Evolutionary conservation across 2,888 invertebrate species (phyloP).

Genomic region (Chaitophorus viminalis): DNA sequence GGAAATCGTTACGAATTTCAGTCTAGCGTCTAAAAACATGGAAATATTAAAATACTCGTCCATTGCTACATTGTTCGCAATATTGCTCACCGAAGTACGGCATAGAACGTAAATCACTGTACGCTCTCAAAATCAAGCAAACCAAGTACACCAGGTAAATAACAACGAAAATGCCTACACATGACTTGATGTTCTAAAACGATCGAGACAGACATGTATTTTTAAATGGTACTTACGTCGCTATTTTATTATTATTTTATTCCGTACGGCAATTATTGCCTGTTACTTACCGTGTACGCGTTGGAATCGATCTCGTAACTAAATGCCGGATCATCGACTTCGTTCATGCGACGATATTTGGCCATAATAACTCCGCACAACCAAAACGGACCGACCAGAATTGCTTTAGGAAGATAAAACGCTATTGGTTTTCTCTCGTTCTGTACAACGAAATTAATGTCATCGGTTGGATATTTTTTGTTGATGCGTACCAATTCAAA

Average conservation of each 20-base stretch:
- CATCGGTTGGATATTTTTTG: not conserved
- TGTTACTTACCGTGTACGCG: constrained; percentile 47
- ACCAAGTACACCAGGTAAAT: constrained; percentile 87
- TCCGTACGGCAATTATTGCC: not conserved
- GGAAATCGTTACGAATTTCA: constrained; percentile 88
- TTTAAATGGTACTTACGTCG: no score
- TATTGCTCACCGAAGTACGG: constrained; percentile 90
- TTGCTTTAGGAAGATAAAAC: constrained; percentile 90
- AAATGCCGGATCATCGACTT: constrained; percentile 61
- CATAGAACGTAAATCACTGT: constrained; percentile 94
- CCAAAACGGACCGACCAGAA: constrained; percentile 89
- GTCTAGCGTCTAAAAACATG: constrained; percentile 78
- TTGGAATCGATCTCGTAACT: constrained; percentile 61
- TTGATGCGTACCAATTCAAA: not conserved
- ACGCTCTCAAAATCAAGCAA: constrained; percentile 86
- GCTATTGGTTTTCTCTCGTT: constrained; percentile 85
- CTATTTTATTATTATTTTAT: no score
- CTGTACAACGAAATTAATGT: constrained; percentile 70
- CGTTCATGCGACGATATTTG: constrained; percentile 59
- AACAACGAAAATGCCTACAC: constrained; percentile 86
- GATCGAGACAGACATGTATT: constrained; percentile 58
- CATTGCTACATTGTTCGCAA: not conserved
- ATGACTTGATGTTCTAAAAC: constrained; percentile 86
- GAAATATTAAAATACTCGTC: not conserved
- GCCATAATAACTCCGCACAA: constrained; percentile 85